Percentiles rank a stretch among this genome's conserved stretches.
Evolutionary conservation across 2,113 vertebrate genomes (phyloP).

Genomic region (Mesocricetus auratus): DNA sequence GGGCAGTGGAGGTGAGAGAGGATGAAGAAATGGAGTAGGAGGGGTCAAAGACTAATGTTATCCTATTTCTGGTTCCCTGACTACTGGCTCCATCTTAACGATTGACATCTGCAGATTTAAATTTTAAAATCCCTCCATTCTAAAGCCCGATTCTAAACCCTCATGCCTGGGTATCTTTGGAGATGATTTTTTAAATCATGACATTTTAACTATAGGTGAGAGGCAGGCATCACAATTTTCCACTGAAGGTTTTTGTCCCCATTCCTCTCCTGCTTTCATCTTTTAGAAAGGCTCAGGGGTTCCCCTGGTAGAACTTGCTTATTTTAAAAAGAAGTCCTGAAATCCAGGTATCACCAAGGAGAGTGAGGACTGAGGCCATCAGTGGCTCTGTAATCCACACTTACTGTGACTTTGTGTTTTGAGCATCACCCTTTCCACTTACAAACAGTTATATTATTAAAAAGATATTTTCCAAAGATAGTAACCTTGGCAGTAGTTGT

Average conservation of each 20-base stretch:
- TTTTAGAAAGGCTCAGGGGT: not conserved
- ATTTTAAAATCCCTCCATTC: not conserved
- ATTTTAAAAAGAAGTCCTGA: slow-evolving; percentile 38
- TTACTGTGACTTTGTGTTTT: slow-evolving; percentile 85
- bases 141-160: not conserved
- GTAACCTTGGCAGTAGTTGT: slow-evolving; percentile 82
- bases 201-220: not conserved
- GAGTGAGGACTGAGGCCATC: slow-evolving; percentile 63
- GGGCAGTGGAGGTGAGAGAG: not conserved
- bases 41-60: not conserved
- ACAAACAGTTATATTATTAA: slow-evolving; percentile 84
- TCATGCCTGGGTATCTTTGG: not conserved
- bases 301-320: not conserved
- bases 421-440: slow-evolving; percentile 84
- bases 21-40: not conserved
- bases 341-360: not conserved
- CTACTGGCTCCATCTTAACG: not conserved
- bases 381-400: slow-evolving; percentile 75
- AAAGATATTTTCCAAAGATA: slow-evolving; percentile 77
- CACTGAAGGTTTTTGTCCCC: not conserved
- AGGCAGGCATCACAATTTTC: not conserved
- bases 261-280: not conserved
- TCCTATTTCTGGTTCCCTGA: not conserved
- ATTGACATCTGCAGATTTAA: not conserved
- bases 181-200: not conserved